phyloP scores from a whole-genome alignment of 2,113 vertebrate species.

The Dipodomys merriami region DNA sequence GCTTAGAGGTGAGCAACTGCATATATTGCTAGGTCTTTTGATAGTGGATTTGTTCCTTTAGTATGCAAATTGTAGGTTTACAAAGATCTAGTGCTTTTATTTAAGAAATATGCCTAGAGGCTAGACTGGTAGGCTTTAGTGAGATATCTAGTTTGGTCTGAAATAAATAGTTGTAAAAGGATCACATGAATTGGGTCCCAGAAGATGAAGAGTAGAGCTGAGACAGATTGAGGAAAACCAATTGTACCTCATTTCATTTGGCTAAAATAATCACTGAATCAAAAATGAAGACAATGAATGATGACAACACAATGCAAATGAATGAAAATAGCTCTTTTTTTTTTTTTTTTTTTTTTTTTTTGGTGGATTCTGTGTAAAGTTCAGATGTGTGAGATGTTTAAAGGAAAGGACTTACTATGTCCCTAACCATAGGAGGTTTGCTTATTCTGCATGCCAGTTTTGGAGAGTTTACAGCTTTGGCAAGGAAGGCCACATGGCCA shows the following conservation, averaged over 20 bases:
- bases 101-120: constrained; percentile 95
- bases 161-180: constrained; percentile 97
- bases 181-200: constrained; percentile 94
- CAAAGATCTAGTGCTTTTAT: constrained; percentile 95
- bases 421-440: background rate
- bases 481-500: background rate
- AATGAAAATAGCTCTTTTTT: constrained; percentile 37
- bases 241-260: constrained; percentile 78
- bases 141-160: constrained; percentile 92
- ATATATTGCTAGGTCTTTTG: constrained; percentile 87
- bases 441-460: background rate
- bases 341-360: constrained; percentile 3
- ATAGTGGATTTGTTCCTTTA: constrained; percentile 90
- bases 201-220: constrained; percentile 91
- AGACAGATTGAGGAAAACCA: constrained; percentile 74
- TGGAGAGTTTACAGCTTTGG: background rate
- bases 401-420: background rate
- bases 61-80: constrained; percentile 95
- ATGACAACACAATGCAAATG: constrained; percentile 53
- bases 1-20: constrained; percentile 87
- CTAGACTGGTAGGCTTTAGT: constrained; percentile 91
- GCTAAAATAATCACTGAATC: constrained; percentile 72
- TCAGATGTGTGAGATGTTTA: constrained; percentile 25
- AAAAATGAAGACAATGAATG: constrained; percentile 50
- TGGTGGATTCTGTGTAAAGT: constrained; percentile 41